Conservation (phyloP, 2,113 vertebrate genomes). For the Alouatta palliata region DNA sequence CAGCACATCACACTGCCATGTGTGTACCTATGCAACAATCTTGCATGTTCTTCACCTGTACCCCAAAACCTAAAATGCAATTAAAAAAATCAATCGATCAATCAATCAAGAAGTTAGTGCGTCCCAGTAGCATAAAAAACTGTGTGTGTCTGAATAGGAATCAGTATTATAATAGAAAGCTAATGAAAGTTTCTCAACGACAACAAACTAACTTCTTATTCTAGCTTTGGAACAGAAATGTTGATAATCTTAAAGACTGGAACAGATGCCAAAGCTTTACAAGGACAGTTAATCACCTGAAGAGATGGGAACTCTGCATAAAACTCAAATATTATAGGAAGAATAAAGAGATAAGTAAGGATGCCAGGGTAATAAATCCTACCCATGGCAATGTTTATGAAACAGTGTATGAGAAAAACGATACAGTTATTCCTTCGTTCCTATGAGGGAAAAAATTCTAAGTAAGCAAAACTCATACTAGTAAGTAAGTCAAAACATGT, state of each 20-base stretch:
- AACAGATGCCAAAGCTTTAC: background rate
- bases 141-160: background rate
- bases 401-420: background rate
- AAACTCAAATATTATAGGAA: background rate
- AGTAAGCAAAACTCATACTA: background rate
- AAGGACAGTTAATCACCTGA: background rate
- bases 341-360: background rate
- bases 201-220: background rate
- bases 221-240: background rate
- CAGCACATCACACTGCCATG: too few relatives aligned
- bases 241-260: background rate
- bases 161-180: background rate
- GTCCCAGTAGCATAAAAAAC: background rate
- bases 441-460: background rate
- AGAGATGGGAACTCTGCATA: background rate
- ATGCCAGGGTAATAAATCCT: background rate
- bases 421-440: background rate
- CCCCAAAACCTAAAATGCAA: too few relatives aligned
- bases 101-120: background rate
- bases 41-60: too few relatives aligned
- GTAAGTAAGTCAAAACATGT: background rate
- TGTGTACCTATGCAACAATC: too few relatives aligned
- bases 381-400: background rate
- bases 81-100: too few relatives aligned
- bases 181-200: constrained; percentile 3